phyloP scores from a whole-genome alignment of 2,797 vertebrate genomes.

The Buceros bicornis region DNA sequence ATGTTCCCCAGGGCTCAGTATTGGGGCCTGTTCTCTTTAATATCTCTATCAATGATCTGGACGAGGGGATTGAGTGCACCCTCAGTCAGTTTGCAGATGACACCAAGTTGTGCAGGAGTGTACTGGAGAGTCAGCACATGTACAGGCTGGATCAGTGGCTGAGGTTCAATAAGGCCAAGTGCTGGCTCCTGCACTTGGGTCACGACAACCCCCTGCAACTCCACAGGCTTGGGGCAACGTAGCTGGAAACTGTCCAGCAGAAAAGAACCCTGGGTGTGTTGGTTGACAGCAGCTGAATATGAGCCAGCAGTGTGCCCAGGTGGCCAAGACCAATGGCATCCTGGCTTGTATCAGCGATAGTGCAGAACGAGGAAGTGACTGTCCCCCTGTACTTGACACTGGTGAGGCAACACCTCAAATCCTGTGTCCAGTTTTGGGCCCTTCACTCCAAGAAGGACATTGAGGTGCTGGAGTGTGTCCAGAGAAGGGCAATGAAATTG shows the following conservation, averaged over 20 bases:
- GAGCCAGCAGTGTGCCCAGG: not conserved
- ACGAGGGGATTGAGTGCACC: not conserved
- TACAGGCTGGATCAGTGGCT: not conserved
- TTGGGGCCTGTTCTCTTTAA: not conserved
- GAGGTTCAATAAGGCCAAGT: too few species aligned
- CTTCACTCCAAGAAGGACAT: rapidly evolving
- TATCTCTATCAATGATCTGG: not conserved
- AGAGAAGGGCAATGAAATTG: rapidly evolving
- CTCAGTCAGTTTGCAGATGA: not conserved
- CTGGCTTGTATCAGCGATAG: too few species aligned
- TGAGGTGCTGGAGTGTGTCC: rapidly evolving
- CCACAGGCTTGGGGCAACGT: not conserved
- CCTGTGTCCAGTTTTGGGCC: not conserved
- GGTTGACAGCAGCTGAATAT: not conserved
- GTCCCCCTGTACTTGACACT: not conserved
- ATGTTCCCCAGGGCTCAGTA: not conserved
- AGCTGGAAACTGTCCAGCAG: not conserved
- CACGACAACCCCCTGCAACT: not conserved
- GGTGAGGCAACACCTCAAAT: rapidly evolving
- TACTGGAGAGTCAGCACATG: not conserved
- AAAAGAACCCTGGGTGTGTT: not conserved
- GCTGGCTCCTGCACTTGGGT: not conserved
- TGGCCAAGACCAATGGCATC: not conserved
- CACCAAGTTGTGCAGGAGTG: rapidly evolving
- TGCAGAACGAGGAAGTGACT: not conserved